Evolutionary conservation across 2,113 vertebrate species (phyloP).

Genomic region (Mastomys natalensis): DNA sequence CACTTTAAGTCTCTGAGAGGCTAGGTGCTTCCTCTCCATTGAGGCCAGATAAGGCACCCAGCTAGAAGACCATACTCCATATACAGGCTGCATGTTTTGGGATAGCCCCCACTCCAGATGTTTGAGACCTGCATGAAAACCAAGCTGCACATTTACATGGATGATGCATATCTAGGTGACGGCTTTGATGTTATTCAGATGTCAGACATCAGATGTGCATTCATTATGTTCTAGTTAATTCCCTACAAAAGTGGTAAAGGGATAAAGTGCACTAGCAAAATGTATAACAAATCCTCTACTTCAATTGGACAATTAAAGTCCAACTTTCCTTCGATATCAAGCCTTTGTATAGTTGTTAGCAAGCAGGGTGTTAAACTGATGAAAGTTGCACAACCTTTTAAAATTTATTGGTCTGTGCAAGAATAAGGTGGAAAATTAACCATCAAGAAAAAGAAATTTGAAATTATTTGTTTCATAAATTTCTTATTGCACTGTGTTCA

Average conservation of each 20-base stretch:
- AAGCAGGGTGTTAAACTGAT: not conserved
- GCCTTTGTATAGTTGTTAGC: constrained; percentile 34
- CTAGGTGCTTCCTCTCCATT: too few species aligned
- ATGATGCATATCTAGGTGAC: not conserved
- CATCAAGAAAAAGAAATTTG: not conserved
- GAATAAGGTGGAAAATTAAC: not conserved
- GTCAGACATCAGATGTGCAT: not conserved
- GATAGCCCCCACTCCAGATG: too few species aligned
- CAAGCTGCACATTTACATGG: too few species aligned
- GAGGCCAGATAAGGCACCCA: too few species aligned
- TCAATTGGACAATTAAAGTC: constrained; percentile 48
- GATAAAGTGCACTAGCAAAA: not conserved
- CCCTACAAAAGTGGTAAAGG: not conserved
- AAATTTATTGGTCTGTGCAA: not conserved
- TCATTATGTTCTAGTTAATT: constrained; percentile 8
- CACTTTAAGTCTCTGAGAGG: too few species aligned
- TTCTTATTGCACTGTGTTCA: not conserved
- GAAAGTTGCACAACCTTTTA: not conserved
- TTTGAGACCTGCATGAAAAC: too few species aligned
- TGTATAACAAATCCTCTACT: constrained; percentile 4
- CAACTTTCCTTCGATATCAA: not conserved
- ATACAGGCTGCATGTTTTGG: too few species aligned
- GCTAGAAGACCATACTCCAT: too few species aligned
- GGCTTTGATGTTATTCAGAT: not conserved
- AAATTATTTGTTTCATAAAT: not conserved